phyloP scores from a whole-genome alignment of 2,888 invertebrate genomes.

The Parnassius mnemosyne region DNA sequence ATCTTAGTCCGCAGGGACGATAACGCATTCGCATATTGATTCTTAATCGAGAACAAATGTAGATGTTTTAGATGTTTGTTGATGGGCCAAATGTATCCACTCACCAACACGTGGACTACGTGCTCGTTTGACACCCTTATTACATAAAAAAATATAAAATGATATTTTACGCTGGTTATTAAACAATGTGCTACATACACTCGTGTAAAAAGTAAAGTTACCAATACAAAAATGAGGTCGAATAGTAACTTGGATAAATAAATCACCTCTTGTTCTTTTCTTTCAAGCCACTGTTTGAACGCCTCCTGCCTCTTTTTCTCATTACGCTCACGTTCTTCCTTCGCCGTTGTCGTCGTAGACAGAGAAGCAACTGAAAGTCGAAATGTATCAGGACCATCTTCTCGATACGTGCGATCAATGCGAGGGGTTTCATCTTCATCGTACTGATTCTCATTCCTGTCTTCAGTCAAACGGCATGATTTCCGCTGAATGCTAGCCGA shows the following conservation, averaged over 20 bases:
- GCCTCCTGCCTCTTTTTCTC: conserved; percentile 66
- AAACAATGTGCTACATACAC: too few relatives aligned
- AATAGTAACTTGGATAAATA: not conserved
- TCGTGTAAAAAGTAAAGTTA: too few relatives aligned
- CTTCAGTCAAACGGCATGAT: conserved; percentile 54
- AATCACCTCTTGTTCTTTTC: conserved; percentile 70
- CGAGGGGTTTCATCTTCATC: conserved; percentile 54
- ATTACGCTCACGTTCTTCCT: conserved; percentile 65
- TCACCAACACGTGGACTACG: too few relatives aligned
- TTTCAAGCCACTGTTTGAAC: conserved; percentile 64
- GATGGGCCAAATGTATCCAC: too few relatives aligned
- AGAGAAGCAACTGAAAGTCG: conserved; percentile 67
- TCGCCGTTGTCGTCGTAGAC: conserved; percentile 70
- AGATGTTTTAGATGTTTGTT: too few relatives aligned
- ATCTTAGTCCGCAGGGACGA: too few relatives aligned
- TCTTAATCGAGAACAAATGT: too few relatives aligned
- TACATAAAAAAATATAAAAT: too few relatives aligned
- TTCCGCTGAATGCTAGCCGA: conserved; percentile 64
- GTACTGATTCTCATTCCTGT: conserved; percentile 30
- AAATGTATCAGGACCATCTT: conserved; percentile 68
- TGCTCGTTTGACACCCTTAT: too few relatives aligned
- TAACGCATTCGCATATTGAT: too few relatives aligned
- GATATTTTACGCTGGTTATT: too few relatives aligned
- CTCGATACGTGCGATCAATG: conserved; percentile 58
- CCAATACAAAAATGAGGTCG: too few relatives aligned